A percentile compares a stretch with the other conserved stretches of the same genome.
Evolutionary conservation across 2,797 vertebrate species (phyloP).

Genomic region (Pipistrellus kuhlii): DNA sequence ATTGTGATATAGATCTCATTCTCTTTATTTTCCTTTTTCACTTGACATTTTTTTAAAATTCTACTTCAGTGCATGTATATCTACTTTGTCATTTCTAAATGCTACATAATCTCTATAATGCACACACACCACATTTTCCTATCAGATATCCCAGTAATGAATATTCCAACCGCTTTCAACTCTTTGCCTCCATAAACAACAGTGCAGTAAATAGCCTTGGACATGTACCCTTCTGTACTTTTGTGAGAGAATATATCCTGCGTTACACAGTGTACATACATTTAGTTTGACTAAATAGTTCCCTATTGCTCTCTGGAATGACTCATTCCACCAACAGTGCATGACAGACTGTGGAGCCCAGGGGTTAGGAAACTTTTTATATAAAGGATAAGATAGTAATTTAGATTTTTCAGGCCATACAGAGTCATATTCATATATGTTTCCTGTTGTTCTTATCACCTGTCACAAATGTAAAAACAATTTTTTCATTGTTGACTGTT

Average conservation of each 20-base stretch:
- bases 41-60: not conserved
- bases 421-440: not conserved
- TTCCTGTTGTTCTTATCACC: not conserved
- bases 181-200: not conserved
- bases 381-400: not conserved
- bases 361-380: not conserved
- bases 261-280: not conserved
- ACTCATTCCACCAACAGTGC: not conserved
- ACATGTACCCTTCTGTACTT: not conserved
- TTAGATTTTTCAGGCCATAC: not conserved
- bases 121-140: not conserved
- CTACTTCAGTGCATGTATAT: not conserved
- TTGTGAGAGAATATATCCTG: not conserved
- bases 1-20: not conserved
- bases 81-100: conserved; percentile 3
- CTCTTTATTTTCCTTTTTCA: not conserved
- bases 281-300: not conserved
- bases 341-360: not conserved
- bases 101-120: not conserved
- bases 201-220: not conserved
- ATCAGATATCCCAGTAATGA: not conserved
- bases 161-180: not conserved
- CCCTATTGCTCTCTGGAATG: not conserved
- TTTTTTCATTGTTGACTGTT: not conserved
- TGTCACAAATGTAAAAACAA: not conserved